Conservation (phyloP, 2,113 vertebrate genomes). For the Protobothrops flavoviridis region DNA sequence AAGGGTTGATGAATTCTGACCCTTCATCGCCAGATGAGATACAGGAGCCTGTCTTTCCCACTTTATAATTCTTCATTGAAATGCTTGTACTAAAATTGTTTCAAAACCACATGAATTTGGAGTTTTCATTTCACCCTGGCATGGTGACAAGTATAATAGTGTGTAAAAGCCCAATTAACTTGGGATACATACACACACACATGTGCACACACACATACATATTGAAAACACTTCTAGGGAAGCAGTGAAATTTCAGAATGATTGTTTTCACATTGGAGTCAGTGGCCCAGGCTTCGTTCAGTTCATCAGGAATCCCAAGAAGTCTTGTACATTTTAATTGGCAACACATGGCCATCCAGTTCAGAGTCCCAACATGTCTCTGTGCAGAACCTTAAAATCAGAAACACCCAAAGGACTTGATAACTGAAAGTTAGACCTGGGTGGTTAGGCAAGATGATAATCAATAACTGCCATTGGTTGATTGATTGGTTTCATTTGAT, state of each 20-base stretch:
- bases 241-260: conserved; percentile 64
- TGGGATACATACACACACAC: conserved; percentile 38
- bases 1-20: conserved; percentile 45
- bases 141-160: conserved; percentile 69
- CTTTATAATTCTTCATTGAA: conserved; percentile 59
- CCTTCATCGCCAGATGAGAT: conserved; percentile 49
- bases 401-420: not conserved
- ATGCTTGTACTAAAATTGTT: conserved; percentile 65
- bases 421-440: not conserved
- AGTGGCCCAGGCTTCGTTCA: conserved; percentile 54
- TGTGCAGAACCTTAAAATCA: not conserved
- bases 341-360: not conserved
- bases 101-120: conserved; percentile 71
- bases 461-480: not conserved
- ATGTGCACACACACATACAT: not conserved
- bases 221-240: conserved; percentile 59
- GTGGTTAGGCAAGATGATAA: not conserved
- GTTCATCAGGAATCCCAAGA: conserved; percentile 46
- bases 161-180: conserved; percentile 75
- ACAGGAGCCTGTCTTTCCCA: conserved; percentile 55
- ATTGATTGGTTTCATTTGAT: no score
- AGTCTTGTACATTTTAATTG: not conserved
- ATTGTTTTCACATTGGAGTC: conserved; percentile 68
- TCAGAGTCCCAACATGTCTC: not conserved
- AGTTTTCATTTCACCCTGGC: conserved; percentile 72